phyloP scores from a whole-genome alignment of 2,113 vertebrate genomes.

The Chaetodon auriga region DNA sequence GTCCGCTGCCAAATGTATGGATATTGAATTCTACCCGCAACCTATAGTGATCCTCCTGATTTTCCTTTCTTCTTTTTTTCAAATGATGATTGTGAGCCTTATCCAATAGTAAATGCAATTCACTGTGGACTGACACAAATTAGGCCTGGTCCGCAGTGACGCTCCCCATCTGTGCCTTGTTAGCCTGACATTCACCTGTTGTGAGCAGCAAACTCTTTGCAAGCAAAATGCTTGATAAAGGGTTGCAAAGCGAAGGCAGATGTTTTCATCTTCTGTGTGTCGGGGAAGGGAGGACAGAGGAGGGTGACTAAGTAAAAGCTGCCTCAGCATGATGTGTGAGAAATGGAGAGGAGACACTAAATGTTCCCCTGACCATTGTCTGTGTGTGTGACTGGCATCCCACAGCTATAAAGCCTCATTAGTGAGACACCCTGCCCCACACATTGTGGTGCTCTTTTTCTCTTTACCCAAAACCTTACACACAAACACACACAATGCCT shows the following conservation, averaged over 20 bases:
- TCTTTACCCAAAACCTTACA: slow-evolving; percentile 47
- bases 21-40: not conserved
- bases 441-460: slow-evolving; percentile 70
- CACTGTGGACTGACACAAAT: slow-evolving; percentile 2
- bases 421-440: slow-evolving; percentile 82
- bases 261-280: slow-evolving; percentile 71
- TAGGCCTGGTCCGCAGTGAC: not conserved
- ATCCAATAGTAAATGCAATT: not conserved
- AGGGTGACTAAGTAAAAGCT: slow-evolving; percentile 67
- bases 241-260: slow-evolving; percentile 53
- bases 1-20: not conserved
- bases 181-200: slow-evolving; percentile 68
- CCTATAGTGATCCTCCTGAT: not conserved
- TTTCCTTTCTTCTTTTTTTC: not conserved
- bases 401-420: slow-evolving; percentile 84
- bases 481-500: slow-evolving; percentile 35
- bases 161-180: slow-evolving; percentile 23
- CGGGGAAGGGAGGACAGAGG: slow-evolving; percentile 51
- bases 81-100: not conserved
- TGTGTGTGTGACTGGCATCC: slow-evolving; percentile 79
- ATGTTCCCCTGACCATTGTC: slow-evolving; percentile 78
- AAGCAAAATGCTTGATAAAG: slow-evolving; percentile 56
- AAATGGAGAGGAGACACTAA: slow-evolving; percentile 75
- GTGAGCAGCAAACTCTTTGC: slow-evolving; percentile 53
- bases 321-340: slow-evolving; percentile 72